Conservation (phyloP, 23 tunicate genomes). For the Clavelina lepadiformis region DNA sequence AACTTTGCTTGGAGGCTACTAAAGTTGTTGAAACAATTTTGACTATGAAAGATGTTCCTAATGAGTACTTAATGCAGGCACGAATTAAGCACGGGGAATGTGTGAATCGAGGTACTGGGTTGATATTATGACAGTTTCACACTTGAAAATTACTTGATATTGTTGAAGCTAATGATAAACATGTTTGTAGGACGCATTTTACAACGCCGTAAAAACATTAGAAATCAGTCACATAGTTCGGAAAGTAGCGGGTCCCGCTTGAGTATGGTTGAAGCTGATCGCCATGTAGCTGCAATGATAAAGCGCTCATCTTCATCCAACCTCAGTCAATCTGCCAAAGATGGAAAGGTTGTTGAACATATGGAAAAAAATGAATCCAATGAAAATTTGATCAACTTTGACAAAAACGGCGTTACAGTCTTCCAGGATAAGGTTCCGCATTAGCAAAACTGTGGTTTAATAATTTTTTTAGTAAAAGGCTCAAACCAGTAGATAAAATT, state of each 20-base stretch:
- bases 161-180: not conserved
- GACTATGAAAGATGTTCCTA: slow-evolving; percentile 16
- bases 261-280: slow-evolving; percentile 43
- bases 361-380: slow-evolving; percentile 19
- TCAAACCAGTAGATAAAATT: no score
- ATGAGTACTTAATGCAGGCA: slow-evolving; percentile 23
- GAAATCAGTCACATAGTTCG: slow-evolving; percentile 3
- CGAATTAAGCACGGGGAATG: slow-evolving; percentile 41
- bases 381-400: slow-evolving; percentile 26
- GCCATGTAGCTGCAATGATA: slow-evolving; percentile 17
- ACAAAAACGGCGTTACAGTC: slow-evolving; percentile 27
- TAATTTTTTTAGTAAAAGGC: not conserved
- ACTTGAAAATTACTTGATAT: not conserved
- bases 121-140: not conserved
- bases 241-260: slow-evolving; percentile 16
- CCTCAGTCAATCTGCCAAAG: not conserved
- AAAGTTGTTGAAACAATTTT: slow-evolving; percentile 21
- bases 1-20: slow-evolving; percentile 48
- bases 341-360: slow-evolving; percentile 5
- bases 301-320: not conserved
- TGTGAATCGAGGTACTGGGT: slow-evolving; percentile 22
- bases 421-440: slow-evolving; percentile 19
- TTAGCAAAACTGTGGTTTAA: no score
- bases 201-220: slow-evolving; percentile 43
- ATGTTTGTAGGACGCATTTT: slow-evolving; percentile 17